Evolutionary conservation across 2,797 vertebrate genomes (phyloP).

Genomic region (Esox lucius): DNA sequence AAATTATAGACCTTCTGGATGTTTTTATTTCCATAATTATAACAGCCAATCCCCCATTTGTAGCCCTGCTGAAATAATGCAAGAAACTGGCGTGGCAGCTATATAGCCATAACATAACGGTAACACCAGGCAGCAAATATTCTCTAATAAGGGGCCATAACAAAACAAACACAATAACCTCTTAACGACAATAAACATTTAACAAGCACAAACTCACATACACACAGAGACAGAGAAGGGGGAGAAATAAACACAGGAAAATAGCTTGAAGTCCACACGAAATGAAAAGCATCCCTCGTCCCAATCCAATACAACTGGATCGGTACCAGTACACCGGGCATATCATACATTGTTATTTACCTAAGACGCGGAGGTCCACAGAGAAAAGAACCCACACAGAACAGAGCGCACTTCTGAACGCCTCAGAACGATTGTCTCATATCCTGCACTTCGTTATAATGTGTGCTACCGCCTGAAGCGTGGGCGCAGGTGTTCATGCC

Average conservation of each 20-base stretch:
- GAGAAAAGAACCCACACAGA: background rate
- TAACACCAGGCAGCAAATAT: background rate
- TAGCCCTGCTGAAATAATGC: background rate
- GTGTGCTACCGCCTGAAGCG: conserved; percentile 55
- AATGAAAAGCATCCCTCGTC: background rate
- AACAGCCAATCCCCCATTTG: background rate
- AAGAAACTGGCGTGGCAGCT: background rate
- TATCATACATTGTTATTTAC: conserved; percentile 4
- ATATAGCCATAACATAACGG: background rate
- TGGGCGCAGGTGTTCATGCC: conserved; percentile 64
- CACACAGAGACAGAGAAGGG: background rate
- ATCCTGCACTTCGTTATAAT: conserved; percentile 39
- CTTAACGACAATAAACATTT: background rate
- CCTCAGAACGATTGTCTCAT: conserved; percentile 31
- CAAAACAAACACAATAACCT: background rate
- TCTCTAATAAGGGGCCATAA: background rate
- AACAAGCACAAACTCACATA: background rate
- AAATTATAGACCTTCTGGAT: background rate
- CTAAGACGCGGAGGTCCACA: conserved; percentile 1
- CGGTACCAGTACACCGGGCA: background rate
- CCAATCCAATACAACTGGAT: background rate
- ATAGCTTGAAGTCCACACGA: background rate
- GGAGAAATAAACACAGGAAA: conserved; percentile 26
- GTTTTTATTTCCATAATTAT: background rate
- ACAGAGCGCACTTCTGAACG: conserved; percentile 17